These are phyloP conservation scores for Monopterus albus DNA, from an alignment of 2,113 vertebrate species.

Conservation along the genomic window DNA sequence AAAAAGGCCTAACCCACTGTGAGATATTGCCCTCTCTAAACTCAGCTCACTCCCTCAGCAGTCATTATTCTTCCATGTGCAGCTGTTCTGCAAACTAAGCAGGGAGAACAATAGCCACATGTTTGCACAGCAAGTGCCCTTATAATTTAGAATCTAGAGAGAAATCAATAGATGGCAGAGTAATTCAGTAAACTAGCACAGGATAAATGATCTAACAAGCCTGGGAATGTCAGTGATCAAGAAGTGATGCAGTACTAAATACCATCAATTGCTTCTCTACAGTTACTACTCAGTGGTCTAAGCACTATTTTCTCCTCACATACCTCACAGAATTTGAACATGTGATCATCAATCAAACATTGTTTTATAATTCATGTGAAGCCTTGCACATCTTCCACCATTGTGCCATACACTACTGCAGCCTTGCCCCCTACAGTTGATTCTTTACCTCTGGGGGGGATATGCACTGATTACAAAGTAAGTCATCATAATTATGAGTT, in stretches of 20 bases:
- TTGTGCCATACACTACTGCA: slow-evolving; percentile 52
- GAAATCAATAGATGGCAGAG: slow-evolving; percentile 72
- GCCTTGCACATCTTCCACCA: slow-evolving; percentile 31
- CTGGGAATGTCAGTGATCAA: slow-evolving; percentile 20
- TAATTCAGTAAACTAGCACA: slow-evolving; percentile 67
- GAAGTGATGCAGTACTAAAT: slow-evolving; percentile 45
- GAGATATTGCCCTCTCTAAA: slow-evolving; percentile 49
- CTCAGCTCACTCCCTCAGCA: slow-evolving; percentile 45
- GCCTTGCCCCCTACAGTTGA: slow-evolving; percentile 62
- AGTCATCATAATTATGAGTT: slow-evolving; percentile 82
- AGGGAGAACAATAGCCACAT: slow-evolving; percentile 69
- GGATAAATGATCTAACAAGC: slow-evolving; percentile 55
- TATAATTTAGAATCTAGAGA: slow-evolving; percentile 74
- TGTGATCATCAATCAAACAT: slow-evolving; percentile 38
- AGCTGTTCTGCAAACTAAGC: slow-evolving; percentile 72
- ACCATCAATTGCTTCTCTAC: slow-evolving; percentile 27
- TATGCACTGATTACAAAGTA: slow-evolving; percentile 77
- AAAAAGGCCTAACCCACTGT: slow-evolving; percentile 38
- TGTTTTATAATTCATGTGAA: slow-evolving; percentile 45
- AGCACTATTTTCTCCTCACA: slow-evolving; percentile 33
- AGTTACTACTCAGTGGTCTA: slow-evolving; percentile 18
- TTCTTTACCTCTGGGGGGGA: slow-evolving; percentile 65
- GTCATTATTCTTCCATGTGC: slow-evolving; percentile 62
- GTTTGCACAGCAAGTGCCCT: slow-evolving; percentile 73
- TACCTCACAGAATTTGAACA: slow-evolving; percentile 30